Conservation (phyloP, 1,140 invertebrate species). For the Agrypnia vestita region DNA sequence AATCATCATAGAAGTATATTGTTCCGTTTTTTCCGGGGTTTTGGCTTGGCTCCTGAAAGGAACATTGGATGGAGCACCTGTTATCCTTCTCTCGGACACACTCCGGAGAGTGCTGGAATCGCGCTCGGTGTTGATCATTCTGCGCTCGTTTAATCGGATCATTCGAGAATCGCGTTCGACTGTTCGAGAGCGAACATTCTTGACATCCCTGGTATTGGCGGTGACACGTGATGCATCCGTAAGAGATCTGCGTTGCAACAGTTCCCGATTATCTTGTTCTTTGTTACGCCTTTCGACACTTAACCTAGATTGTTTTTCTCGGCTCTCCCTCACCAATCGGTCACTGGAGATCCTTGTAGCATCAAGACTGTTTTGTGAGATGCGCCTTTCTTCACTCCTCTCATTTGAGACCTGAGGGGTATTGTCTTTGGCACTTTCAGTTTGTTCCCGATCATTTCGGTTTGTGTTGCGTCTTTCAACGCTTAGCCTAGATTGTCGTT, state of each 20-base stretch:
- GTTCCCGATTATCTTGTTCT: neutral
- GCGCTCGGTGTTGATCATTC: neutral
- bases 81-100: neutral
- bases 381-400: slow-evolving; percentile 1
- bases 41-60: neutral
- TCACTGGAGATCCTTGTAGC: neutral
- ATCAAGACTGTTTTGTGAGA: neutral
- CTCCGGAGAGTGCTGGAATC: neutral
- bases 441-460: too few relatives aligned
- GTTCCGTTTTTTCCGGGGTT: neutral
- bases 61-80: slow-evolving; percentile 9
- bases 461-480: too few relatives aligned
- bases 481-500: too few relatives aligned
- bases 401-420: neutral
- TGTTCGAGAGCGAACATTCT: slow-evolving; percentile 6
- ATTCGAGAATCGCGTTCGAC: slow-evolving; percentile 10
- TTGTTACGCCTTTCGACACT: slow-evolving; percentile 15
- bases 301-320: neutral
- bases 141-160: neutral
- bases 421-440: neutral
- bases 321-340: neutral
- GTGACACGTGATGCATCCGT: neutral
- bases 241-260: slow-evolving; percentile 3
- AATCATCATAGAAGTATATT: slow-evolving; percentile 1
- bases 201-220: neutral